Evolutionary conservation across 1,140 invertebrate genomes (phyloP), one percentile per base, ranked within the genome.

Genomic region (Arctopsyche grandis): DNA sequence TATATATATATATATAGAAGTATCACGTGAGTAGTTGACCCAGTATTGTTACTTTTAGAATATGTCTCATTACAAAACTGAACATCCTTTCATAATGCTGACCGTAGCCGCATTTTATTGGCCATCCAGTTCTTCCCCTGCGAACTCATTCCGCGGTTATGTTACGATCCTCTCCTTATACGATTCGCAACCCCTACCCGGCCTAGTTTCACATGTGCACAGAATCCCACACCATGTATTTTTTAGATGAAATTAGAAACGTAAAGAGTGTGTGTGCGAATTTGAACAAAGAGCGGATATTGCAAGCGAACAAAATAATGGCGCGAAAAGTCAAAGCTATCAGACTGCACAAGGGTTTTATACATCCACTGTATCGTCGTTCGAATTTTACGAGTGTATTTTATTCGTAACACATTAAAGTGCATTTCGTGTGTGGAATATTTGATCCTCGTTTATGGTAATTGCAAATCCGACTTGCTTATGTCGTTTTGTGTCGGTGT

Each of bases 71-170:
- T 43, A 70, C 69, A 44, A 70, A 44, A 70, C 69, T 38, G n/a
- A 70, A 70, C 29, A 43, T 70, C 69, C 69, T 43, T 43, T 70
- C 69, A 43, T 43, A 70, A 38, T n/a, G 69, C 69, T 70, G 69
- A 70, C 22, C 69, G n/a, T 38, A 19, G 69, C 69, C 69, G 69
- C 21, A 26, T 70, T 70, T 70, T 70, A 70, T 70, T 70, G 69
- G n/a, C 69, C 69, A 70, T 70, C 69, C 26, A 26, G 69, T 38
- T 16, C 69, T 29, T 70, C 26, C 29, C 38, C 38, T 1, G 48
- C 4, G 16, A 14, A 12, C 48, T 52, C 10, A 16, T 52, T 14
- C 16, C 3, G 12, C 16, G 16, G 48, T 52, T 52, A 52, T 52
- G 48, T 16, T 16, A 16, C 48, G 48, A 52, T 52, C 10, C 10